phyloP scores from a whole-genome alignment of 2,113 vertebrate species.

The Brienomyrus longianalis region DNA sequence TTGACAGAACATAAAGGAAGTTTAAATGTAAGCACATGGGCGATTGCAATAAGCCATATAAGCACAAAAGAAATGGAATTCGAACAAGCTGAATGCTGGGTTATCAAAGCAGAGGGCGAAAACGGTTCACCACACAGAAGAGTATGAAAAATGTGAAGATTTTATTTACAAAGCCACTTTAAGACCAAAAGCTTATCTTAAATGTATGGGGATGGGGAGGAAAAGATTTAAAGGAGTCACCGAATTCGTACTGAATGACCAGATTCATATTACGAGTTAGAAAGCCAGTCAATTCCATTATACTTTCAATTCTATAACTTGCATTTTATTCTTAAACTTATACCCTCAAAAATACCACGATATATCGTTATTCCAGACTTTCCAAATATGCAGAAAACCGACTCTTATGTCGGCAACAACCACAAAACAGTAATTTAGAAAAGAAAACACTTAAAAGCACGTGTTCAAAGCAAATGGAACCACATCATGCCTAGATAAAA shows the following conservation, averaged over 20 bases:
- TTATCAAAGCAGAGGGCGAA: background rate
- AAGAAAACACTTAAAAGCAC: background rate
- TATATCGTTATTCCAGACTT: background rate
- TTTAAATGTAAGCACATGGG: background rate
- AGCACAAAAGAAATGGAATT: background rate
- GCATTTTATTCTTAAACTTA: background rate
- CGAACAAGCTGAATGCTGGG: background rate
- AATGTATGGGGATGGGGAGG: background rate
- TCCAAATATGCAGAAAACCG: background rate
- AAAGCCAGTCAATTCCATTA: background rate
- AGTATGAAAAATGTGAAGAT: background rate
- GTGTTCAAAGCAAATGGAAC: background rate
- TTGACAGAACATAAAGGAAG: background rate
- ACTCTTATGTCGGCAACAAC: background rate
- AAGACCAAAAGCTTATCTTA: background rate
- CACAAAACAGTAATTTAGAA: background rate
- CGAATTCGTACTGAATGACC: background rate
- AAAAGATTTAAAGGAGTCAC: background rate
- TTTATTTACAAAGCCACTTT: background rate
- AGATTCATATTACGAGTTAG: background rate
- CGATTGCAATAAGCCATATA: background rate
- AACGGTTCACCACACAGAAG: background rate
- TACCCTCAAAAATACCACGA: background rate
- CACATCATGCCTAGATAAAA: background rate
- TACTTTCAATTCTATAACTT: background rate